Conservation (phyloP, 2,113 vertebrate species). For the Passer domesticus region DNA sequence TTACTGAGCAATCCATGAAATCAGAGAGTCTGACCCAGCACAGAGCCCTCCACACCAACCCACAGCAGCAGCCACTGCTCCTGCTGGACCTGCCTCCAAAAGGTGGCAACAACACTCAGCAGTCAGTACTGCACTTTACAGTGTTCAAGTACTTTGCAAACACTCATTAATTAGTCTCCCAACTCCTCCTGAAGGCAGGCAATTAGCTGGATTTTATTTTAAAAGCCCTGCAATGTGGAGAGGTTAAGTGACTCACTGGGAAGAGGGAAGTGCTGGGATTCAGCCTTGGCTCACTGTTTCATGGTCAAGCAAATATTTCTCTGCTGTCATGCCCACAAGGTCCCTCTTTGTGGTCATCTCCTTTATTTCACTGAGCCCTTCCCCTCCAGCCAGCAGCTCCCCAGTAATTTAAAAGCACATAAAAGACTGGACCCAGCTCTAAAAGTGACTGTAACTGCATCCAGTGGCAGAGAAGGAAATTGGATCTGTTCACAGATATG, state of each 20-base stretch:
- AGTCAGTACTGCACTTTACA: neutral
- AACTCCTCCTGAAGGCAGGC: neutral
- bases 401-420: neutral
- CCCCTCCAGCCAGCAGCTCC: neutral
- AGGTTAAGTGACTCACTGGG: neutral
- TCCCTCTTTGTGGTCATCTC: neutral
- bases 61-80: neutral
- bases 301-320: neutral
- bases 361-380: neutral
- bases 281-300: neutral
- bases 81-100: neutral
- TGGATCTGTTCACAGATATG: neutral
- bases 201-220: neutral
- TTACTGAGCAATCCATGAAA: neutral
- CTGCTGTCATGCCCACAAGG: neutral
- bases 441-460: neutral
- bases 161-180: conserved; percentile 18
- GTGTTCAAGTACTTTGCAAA: neutral
- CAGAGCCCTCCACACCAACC: too few species aligned
- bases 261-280: neutral
- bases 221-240: neutral
- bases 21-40: neutral
- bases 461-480: neutral
- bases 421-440: neutral
- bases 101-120: neutral